These are phyloP conservation scores for Drosophila aldrichi DNA, from an alignment of 2,888 invertebrate genomes.

Conservation along the genomic window DNA sequence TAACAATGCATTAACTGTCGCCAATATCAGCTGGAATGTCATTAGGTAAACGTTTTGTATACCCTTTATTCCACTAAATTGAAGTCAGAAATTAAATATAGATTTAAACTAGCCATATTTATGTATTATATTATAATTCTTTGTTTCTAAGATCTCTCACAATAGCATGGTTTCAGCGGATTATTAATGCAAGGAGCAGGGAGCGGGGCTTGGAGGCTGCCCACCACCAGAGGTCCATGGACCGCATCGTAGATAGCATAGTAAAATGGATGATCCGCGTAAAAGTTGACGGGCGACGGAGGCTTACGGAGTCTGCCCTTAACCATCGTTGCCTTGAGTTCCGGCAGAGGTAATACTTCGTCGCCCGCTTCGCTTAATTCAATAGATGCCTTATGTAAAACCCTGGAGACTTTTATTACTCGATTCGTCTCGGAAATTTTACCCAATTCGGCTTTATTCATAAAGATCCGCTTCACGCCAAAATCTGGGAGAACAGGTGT, in stretches of 20 bases:
- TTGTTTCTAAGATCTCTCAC: conserved; percentile 5
- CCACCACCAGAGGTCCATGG: conserved; percentile 34
- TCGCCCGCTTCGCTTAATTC: conserved; percentile 88
- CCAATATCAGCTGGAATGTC: background rate
- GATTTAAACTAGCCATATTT: too few relatives aligned
- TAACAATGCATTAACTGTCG: background rate
- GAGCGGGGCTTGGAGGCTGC: conserved; percentile 20
- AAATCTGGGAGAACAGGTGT: conserved; percentile 85
- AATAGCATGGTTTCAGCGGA: conserved; percentile 12
- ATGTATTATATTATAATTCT: background rate
- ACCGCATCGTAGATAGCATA: conserved; percentile 39
- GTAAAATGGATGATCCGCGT: conserved; percentile 48
- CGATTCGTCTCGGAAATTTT: conserved; percentile 86
- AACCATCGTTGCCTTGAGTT: background rate
- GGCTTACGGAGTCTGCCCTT: background rate
- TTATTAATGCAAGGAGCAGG: conserved; percentile 13
- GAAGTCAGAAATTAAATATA: too few relatives aligned
- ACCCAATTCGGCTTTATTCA: conserved; percentile 86
- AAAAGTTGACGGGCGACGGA: conserved; percentile 19
- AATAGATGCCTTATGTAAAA: conserved; percentile 66
- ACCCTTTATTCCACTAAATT: background rate
- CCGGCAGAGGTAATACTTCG: conserved; percentile 92
- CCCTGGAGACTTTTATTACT: conserved; percentile 88
- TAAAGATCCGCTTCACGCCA: conserved; percentile 89
- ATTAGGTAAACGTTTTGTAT: background rate